Conservation (phyloP, 92 coral and sea anemone species). For the Micromussa lordhowensis region DNA sequence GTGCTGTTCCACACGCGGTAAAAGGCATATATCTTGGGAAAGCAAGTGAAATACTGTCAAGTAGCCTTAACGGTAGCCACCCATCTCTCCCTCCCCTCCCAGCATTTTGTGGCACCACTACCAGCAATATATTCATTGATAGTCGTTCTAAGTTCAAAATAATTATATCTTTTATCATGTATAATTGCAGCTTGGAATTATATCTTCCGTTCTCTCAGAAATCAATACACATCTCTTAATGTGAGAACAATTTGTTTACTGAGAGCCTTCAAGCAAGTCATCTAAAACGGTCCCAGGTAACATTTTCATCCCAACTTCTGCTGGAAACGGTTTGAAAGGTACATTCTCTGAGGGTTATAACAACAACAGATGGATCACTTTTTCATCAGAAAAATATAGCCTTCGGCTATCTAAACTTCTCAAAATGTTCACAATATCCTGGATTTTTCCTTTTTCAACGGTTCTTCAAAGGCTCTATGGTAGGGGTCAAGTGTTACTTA, state of each 20-base stretch:
- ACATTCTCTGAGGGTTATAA: not conserved
- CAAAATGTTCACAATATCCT: too few species aligned
- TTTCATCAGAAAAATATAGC: too few species aligned
- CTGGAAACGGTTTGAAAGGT: not conserved
- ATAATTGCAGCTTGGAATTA: not conserved
- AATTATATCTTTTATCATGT: not conserved
- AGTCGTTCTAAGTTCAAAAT: too few species aligned
- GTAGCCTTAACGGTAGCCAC: too few species aligned
- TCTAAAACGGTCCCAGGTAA: not conserved
- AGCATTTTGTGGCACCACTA: not conserved
- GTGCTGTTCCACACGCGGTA: not conserved
- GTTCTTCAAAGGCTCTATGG: not conserved
- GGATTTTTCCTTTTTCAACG: too few species aligned
- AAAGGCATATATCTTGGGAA: not conserved
- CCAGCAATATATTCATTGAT: too few species aligned
- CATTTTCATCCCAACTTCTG: not conserved
- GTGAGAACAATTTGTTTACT: too few species aligned
- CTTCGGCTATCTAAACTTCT: too few species aligned
- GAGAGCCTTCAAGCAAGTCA: not conserved
- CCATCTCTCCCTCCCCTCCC: not conserved
- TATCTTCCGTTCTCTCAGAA: not conserved
- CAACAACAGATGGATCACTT: not conserved
- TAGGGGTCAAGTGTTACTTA: constrained; percentile 1
- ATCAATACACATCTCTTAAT: not conserved
- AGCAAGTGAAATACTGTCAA: not conserved